Evolutionary conservation across 2,113 vertebrate species (phyloP), one percentile per base, ranked within the genome.

Genomic region (Pao palembangensis): DNA sequence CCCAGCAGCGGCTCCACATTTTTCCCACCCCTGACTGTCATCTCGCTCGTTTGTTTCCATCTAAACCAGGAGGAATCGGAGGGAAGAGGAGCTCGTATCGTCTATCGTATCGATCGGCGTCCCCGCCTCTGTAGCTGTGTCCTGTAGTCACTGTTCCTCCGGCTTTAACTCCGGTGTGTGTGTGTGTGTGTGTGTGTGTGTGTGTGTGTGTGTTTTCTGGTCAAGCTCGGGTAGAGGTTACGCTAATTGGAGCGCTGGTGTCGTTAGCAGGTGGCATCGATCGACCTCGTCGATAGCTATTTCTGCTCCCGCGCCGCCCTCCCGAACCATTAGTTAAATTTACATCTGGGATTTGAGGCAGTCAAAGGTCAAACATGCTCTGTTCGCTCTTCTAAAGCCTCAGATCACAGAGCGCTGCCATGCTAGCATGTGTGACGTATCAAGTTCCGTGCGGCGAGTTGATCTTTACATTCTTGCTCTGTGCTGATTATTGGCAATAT

Each of bases 191-290:
- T 16, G 44, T n/a, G 13, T 20, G 6, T 41, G 41, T 51, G 12
- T 23, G 8, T 38, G 38, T 54, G 46, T 47, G 60, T 23, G 51
- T 46, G 18, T 34, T 41, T 21, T 31, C 7, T 41, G 59, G 61
- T 60, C 18, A n/a, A 51, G 47, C 61, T 57, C 50, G 41, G 60
- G 70, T 73, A 58, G 73, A 80, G 85, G 78, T 85, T 85, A 75
- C 77, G 52, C 73, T 88, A 88, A 88, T 88, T 89, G 76, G 78
- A 77, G 60, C 63, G 52, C 69, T 62, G 63, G 78, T 66, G 79
- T 85, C 83, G 79, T 87, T 89, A 89, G 79, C 86, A 87, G 80
- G 88, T 89, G 85, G 86, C 85, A 85, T 90, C 81, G 87, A 89
- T 86, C 71, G 75, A 52, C 77, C 84, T 83, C 71, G 72, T 88